Base-by-base conservation (phyloP, 2,113 vertebrate species). In the Colius striatus region DNA sequence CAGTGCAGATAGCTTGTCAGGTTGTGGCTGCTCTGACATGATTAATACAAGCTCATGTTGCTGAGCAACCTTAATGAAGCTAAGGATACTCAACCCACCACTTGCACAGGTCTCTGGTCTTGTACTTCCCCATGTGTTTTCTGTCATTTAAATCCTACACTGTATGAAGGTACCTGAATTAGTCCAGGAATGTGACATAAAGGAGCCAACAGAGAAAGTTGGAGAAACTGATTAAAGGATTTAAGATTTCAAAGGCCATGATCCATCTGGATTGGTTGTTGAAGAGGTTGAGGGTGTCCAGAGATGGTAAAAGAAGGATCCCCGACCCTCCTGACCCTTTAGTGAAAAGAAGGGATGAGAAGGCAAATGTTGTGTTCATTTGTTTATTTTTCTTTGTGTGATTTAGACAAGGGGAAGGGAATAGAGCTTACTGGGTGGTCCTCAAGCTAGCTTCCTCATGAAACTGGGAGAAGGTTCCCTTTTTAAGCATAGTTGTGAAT, bases 351-450 rank as follows among this genome's bases (percentile, higher is more conserved):
- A 84, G 74, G 85, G 90, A 96, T 96, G 89, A 96, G 92, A 96
- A 95, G 84, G 95, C 92, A 97, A 96, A 96, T 93, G 91, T 96
- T 96, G 84, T 92, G 90, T 91, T 94, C 91, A 96, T 92, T 95
- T 95, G 87, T 96, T 97, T 95, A 94, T 95, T 95, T 97, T 95
- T 94, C 92, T 96, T 97, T 93, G 94, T 96, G 93, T 91, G 84
- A 74, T 93, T 94, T 96, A 91, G 89, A 93, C 88, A 94, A 92
- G 83, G 55, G 73, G 63, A 88, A 94, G 55, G 81, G 94, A 96
- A 95, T 51, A 66, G 68, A 93, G 58, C 95, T 78, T 65, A 81
- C 75, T 97, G 96, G 94, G 95, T 97, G 96, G 97, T 94, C 96
- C 36, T 89, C 75, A 86, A 82, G 71, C 80, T 77, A 32, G 70